Evolutionary conservation across 2,888 invertebrate species (phyloP), one percentile per base, ranked within the genome.

Genomic region (Himalopsyche tibetana): DNA sequence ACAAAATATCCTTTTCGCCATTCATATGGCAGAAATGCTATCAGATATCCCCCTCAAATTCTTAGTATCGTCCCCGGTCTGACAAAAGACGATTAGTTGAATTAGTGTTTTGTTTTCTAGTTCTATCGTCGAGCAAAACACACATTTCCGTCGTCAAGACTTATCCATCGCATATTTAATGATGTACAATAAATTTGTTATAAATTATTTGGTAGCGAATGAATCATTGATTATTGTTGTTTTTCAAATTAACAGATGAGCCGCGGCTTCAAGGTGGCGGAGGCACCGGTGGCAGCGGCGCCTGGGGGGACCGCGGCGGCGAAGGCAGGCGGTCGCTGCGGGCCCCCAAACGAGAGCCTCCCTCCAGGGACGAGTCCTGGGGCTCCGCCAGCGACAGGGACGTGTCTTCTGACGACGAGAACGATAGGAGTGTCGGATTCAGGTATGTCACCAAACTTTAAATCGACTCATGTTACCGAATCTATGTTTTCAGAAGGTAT

Each of bases 301-400:
- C 90, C 19, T 87, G 89, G 86, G 87, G 83, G 51, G 89, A 91
- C 90, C 88, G 92, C 92, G 89, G 91, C 90, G 82, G 87, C 17
- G 89, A 90, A 90, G 88, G 92, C 91, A 90, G 92, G 92, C 90
- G 91, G 90, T 90, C 91, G 91, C 91, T 93, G 91, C 89, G 91
- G 89, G 89, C 93, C 92, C 87, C 87, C 81, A 85, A 88, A 19
- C 89, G 93, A 11, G 89, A 87, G 55, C 88, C 91, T 89, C 93
- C 92, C 91, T 92, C 92, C 91, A 92, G 92, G 87, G 93, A 93
- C 88, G 92, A 92, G 87, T 93, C 92, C 89, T 93, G 92, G 89
- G 93, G 91, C 90, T 92, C 92, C 90, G 93, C 93, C 90, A 93
- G 93, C 90, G 92, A 92, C 91, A 92, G 92, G 90, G 92, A 93